phyloP scores from a whole-genome alignment of 1,140 invertebrate genomes.

The Ectropis grisescens region DNA sequence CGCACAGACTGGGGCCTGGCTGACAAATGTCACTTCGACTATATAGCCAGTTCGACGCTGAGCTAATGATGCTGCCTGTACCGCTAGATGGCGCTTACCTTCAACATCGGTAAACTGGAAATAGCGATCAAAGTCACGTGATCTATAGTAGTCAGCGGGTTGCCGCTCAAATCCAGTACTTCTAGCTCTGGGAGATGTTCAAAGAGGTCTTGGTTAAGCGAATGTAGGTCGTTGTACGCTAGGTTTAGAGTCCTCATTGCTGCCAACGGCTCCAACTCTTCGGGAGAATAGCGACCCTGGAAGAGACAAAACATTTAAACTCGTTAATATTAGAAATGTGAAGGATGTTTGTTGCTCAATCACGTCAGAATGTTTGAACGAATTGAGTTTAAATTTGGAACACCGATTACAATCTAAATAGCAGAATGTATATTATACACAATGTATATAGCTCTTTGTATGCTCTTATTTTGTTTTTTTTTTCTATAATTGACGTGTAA shows the following conservation, averaged over 20 bases:
- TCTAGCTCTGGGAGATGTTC: conserved; percentile 77
- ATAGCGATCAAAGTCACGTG: conserved; percentile 74
- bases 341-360: too few relatives aligned
- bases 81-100: conserved; percentile 61
- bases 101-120: conserved; percentile 73
- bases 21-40: too few relatives aligned
- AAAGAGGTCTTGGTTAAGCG: conserved; percentile 78
- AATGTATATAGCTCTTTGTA: too few relatives aligned
- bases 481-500: too few relatives aligned
- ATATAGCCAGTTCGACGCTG: too few relatives aligned
- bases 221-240: conserved; percentile 76
- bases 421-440: too few relatives aligned
- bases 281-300: conserved; percentile 71
- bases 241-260: conserved; percentile 75
- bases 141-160: conserved; percentile 76
- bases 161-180: conserved; percentile 75
- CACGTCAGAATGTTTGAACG: too few relatives aligned
- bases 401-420: neutral
- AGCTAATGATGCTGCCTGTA: too few relatives aligned
- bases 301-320: conserved; percentile 20
- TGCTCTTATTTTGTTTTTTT: too few relatives aligned
- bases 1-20: too few relatives aligned
- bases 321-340: neutral
- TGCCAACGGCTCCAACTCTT: conserved; percentile 73
- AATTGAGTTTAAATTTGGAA: too few relatives aligned